Evolutionary conservation across 2,888 invertebrate genomes (phyloP).

Genomic region (Coelogynopora nodosa): DNA sequence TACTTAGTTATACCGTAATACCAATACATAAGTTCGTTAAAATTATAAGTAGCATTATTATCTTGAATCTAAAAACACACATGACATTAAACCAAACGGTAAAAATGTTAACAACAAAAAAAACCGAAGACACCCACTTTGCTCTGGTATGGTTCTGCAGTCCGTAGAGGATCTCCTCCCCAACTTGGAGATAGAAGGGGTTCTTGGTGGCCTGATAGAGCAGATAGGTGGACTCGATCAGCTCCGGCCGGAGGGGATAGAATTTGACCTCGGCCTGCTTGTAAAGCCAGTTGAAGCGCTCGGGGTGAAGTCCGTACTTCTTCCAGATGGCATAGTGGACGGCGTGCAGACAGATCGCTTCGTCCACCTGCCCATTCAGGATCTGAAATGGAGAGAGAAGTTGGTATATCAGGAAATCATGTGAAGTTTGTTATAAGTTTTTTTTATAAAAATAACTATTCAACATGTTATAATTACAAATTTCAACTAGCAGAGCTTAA

Average conservation of each 20-base stretch:
- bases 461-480: background rate
- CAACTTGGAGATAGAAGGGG: slow-evolving; percentile 87
- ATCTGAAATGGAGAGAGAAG: slow-evolving; percentile 54
- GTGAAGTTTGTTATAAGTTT: too few relatives aligned
- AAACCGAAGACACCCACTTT: slow-evolving; percentile 35
- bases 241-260: slow-evolving; percentile 90
- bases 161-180: slow-evolving; percentile 79
- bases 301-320: slow-evolving; percentile 66
- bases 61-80: too few relatives aligned
- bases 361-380: slow-evolving; percentile 67
- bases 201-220: slow-evolving; percentile 88
- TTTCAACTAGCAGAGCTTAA: background rate
- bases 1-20: too few relatives aligned
- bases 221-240: slow-evolving; percentile 95
- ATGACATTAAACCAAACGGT: too few relatives aligned
- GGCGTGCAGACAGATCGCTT: slow-evolving; percentile 68
- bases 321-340: slow-evolving; percentile 68
- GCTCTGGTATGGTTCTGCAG: slow-evolving; percentile 84
- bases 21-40: too few relatives aligned
- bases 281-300: slow-evolving; percentile 62
- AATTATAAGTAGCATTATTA: too few relatives aligned
- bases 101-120: background rate
- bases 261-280: slow-evolving; percentile 51
- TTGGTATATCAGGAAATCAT: too few relatives aligned
- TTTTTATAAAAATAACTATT: too few relatives aligned